Percentiles rank a stretch among this genome's conserved stretches.
Evolutionary conservation across 2,888 invertebrate species (phyloP).

Genomic region (Noctuana brunneofusca): DNA sequence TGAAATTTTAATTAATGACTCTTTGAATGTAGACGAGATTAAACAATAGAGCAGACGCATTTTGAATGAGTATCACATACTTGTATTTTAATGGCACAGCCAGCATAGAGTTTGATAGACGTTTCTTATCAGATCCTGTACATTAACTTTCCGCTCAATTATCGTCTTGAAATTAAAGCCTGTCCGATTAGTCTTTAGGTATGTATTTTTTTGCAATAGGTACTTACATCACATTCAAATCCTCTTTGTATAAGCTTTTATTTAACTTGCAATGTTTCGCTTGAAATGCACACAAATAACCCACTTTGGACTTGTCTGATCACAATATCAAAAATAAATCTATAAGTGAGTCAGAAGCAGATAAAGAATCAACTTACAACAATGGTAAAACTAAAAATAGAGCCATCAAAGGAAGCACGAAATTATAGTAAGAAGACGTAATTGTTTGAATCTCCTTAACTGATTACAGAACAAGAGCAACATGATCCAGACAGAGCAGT

Average conservation of each 20-base stretch:
- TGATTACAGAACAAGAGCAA: constrained; percentile 23
- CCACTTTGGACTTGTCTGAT: too few relatives aligned
- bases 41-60: constrained; percentile 2
- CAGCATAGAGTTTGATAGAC: constrained; percentile 20
- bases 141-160: neutral
- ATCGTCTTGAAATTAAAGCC: neutral
- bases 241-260: too few relatives aligned
- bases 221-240: too few relatives aligned
- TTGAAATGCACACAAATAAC: too few relatives aligned
- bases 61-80: constrained; percentile 14
- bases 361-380: too few relatives aligned
- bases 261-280: too few relatives aligned
- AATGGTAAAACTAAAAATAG: constrained; percentile 2
- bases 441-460: constrained; percentile 12
- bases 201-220: neutral
- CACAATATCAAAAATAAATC: too few relatives aligned
- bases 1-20: constrained; percentile 24
- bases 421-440: constrained; percentile 3
- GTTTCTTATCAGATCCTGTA: constrained; percentile 8
- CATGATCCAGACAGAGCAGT: constrained; percentile 27
- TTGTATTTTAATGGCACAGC: constrained; percentile 11
- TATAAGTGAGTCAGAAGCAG: too few relatives aligned
- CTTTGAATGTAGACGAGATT: constrained; percentile 10
- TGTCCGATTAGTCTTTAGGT: neutral
- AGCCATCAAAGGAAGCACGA: constrained; percentile 15